Conservation (phyloP, 1,140 invertebrate genomes). For the Diploscapter pachys region DNA sequence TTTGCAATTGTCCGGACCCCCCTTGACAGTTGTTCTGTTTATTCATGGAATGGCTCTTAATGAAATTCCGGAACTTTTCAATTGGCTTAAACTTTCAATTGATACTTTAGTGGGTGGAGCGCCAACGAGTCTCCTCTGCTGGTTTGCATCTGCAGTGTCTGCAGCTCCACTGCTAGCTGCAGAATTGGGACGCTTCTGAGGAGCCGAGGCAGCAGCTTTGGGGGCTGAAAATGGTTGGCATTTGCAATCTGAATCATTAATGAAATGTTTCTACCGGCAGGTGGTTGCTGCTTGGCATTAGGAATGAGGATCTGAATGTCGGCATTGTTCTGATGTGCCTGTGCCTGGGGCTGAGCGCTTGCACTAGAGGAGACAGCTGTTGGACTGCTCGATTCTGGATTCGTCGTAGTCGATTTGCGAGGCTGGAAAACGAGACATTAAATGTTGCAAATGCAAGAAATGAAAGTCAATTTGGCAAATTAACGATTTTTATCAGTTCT, state of each 20-base stretch:
- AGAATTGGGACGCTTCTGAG: not conserved
- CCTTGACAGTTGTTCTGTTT: too few relatives aligned
- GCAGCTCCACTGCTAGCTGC: too few relatives aligned
- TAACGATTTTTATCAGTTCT: too few relatives aligned
- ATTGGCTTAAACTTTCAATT: not conserved
- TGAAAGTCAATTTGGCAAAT: too few relatives aligned
- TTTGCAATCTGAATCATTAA: conserved; percentile 18
- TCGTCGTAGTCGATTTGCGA: too few relatives aligned
- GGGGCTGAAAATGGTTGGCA: conserved; percentile 8
- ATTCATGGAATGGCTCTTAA: too few relatives aligned
- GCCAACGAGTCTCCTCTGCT: conserved; percentile 4
- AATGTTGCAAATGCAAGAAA: too few relatives aligned
- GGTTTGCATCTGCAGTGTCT: not conserved
- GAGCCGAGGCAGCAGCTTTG: conserved; percentile 6
- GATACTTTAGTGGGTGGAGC: conserved; percentile 14
- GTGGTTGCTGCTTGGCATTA: not conserved
- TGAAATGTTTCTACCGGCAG: not conserved
- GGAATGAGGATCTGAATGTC: not conserved
- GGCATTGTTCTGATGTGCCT: not conserved
- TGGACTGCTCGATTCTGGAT: too few relatives aligned
- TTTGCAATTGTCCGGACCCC: too few relatives aligned
- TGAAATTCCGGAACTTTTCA: not conserved
- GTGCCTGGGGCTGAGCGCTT: too few relatives aligned
- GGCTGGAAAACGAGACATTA: too few relatives aligned
- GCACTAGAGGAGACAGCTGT: too few relatives aligned